Conservation (phyloP, 2,888 invertebrate species). For the Campoplex capitator region DNA sequence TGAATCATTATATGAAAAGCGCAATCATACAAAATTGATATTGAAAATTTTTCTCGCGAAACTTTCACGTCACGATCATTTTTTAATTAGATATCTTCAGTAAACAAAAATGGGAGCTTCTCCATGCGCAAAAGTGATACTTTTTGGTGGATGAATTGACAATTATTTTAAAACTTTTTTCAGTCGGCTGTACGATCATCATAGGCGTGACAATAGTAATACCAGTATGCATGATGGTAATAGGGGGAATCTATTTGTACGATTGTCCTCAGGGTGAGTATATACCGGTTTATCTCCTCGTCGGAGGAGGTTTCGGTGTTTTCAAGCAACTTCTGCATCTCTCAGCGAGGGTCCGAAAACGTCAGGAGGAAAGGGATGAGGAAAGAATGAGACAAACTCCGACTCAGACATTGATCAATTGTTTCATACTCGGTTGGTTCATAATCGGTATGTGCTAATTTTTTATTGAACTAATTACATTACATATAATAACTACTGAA, state of each 20-base stretch:
- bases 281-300: constrained; percentile 89
- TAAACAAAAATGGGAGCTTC: background rate
- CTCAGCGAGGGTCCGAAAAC: constrained; percentile 86
- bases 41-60: background rate
- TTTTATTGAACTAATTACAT: background rate
- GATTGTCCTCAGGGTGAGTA: constrained; percentile 89
- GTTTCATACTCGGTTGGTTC: constrained; percentile 90
- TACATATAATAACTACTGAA: background rate
- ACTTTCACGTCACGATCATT: background rate
- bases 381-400: constrained; percentile 86
- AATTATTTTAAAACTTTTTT: constrained; percentile 73
- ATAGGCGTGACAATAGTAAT: constrained; percentile 88
- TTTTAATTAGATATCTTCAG: background rate
- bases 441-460: constrained; percentile 87
- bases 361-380: constrained; percentile 86
- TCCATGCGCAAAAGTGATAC: background rate
- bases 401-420: constrained; percentile 87
- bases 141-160: background rate
- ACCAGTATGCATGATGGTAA: constrained; percentile 89
- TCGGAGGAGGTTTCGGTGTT: constrained; percentile 89
- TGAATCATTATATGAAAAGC: too few species aligned
- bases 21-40: background rate
- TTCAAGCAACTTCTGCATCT: constrained; percentile 88
- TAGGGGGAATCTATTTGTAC: constrained; percentile 88
- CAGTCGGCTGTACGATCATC: constrained; percentile 89